A percentile compares a stretch with the other conserved stretches of the same genome.
Evolutionary conservation across 1,140 invertebrate genomes (phyloP).

Genomic region (Batillaria attramentaria): DNA sequence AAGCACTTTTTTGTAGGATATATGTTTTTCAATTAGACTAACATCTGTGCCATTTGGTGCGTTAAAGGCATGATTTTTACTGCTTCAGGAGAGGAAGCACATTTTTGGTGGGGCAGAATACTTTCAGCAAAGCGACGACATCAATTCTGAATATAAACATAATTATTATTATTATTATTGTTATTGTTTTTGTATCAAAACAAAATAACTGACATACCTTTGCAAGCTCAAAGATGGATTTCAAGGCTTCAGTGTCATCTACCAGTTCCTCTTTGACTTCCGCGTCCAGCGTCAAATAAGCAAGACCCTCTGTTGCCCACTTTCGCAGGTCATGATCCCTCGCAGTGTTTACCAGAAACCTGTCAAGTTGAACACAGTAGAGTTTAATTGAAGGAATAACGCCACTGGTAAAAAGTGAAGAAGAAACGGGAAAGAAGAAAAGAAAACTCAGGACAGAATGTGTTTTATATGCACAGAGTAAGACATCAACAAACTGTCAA

Average conservation of each 20-base stretch:
- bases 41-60: too few species aligned
- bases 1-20: too few species aligned
- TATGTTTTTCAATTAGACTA: too few species aligned
- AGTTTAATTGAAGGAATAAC: neutral
- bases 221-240: conserved; percentile 90
- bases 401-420: neutral
- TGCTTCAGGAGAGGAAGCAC: too few species aligned
- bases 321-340: conserved; percentile 92
- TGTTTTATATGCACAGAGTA: neutral
- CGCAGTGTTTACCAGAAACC: conserved; percentile 88
- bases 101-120: too few species aligned
- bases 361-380: conserved; percentile 54
- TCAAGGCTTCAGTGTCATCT: conserved; percentile 86
- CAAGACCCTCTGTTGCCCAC: conserved; percentile 98
- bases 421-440: neutral
- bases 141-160: too few species aligned
- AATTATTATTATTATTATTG: too few species aligned
- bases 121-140: too few species aligned
- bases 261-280: conserved; percentile 98
- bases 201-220: conserved; percentile 70
- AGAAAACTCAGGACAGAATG: neutral
- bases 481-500: conserved; percentile 80
- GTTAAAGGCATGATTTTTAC: too few species aligned
- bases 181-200: too few species aligned
- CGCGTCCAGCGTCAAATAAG: conserved; percentile 97